Evolutionary conservation across 2,113 vertebrate species (phyloP).

Genomic region (Oncorhynchus nerka): DNA sequence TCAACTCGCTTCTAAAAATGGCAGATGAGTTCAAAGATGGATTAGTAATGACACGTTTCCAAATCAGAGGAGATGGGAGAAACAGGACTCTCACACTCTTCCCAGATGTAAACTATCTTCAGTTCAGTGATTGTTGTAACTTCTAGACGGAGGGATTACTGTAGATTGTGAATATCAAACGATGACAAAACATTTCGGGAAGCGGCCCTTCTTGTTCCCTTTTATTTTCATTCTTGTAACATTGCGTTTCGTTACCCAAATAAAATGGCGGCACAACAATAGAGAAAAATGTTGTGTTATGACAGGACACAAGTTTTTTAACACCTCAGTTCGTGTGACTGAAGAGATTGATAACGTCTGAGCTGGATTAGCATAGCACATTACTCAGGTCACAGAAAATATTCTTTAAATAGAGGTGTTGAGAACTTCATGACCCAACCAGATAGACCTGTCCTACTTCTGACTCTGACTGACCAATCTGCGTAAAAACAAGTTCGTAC

Average conservation of each 20-base stretch:
- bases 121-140: neutral
- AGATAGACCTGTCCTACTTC: neutral
- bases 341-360: slow-evolving; percentile 47
- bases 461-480: neutral
- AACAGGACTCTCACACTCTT: neutral
- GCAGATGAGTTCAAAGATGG: too few species aligned
- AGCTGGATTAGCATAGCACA: slow-evolving; percentile 34
- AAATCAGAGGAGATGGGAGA: neutral
- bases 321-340: slow-evolving; percentile 26
- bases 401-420: slow-evolving; percentile 4
- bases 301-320: slow-evolving; percentile 28
- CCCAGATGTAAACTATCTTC: neutral
- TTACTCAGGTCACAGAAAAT: slow-evolving; percentile 21
- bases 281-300: slow-evolving; percentile 33
- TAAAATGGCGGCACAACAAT: slow-evolving; percentile 36
- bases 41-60: too few species aligned
- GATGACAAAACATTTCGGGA: slow-evolving; percentile 25
- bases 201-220: neutral
- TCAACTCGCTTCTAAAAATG: too few species aligned
- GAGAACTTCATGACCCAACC: neutral
- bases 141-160: neutral
- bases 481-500: neutral
- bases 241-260: slow-evolving; percentile 45
- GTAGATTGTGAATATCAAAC: slow-evolving; percentile 17
- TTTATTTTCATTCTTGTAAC: slow-evolving; percentile 32